Conservation (phyloP, 2,797 vertebrate genomes). For the Acipenser ruthenus region DNA sequence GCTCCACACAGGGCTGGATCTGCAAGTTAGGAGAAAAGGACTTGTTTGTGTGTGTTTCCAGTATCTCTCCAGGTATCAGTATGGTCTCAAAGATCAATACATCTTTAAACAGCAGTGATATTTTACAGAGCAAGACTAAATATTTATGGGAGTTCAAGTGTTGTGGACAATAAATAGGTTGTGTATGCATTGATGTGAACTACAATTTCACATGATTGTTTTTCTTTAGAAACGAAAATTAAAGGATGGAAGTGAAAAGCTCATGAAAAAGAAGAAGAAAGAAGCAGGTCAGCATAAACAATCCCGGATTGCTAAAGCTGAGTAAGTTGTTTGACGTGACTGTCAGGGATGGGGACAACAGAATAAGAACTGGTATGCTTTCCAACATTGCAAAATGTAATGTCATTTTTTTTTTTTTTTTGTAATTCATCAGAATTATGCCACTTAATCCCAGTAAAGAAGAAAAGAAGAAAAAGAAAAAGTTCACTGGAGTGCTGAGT, state of each 20-base stretch:
- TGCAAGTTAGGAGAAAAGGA: too few relatives aligned
- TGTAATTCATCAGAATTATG: slow-evolving; percentile 35
- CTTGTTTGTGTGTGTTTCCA: too few relatives aligned
- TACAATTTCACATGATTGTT: background rate
- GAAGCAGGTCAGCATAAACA: slow-evolving; percentile 57
- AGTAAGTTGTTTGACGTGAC: slow-evolving; percentile 49
- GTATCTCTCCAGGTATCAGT: too few relatives aligned
- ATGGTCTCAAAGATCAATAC: too few relatives aligned
- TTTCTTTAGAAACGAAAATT: slow-evolving; percentile 72
- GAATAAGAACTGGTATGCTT: background rate
- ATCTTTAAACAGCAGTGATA: too few relatives aligned
- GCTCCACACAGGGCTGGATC: too few relatives aligned
- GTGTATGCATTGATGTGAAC: too few relatives aligned
- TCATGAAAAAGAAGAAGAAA: slow-evolving; percentile 69
- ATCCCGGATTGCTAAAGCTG: slow-evolving; percentile 51
- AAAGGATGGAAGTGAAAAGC: slow-evolving; percentile 57
- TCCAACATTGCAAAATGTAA: background rate
- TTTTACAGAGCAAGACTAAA: too few relatives aligned
- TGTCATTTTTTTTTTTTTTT: background rate
- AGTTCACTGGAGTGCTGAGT: slow-evolving; percentile 51
- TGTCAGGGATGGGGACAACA: background rate
- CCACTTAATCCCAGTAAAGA: slow-evolving; percentile 65
- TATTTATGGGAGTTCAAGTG: too few relatives aligned
- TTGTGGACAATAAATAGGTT: too few relatives aligned
- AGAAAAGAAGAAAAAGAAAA: slow-evolving; percentile 70